Conservation (phyloP, 2,797 vertebrate species). For the Anisognathus igniventris region DNA sequence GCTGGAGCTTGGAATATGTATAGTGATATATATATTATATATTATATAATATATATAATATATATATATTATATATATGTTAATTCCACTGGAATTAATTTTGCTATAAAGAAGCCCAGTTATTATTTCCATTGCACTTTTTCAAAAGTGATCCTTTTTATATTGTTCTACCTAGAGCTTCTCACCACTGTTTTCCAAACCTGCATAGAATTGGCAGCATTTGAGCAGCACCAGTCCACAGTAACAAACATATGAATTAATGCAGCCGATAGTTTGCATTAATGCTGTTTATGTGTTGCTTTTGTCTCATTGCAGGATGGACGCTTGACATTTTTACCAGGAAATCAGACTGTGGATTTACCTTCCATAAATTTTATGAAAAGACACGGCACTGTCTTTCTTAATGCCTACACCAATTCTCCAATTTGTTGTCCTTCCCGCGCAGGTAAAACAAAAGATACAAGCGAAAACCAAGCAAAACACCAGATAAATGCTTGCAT, state of each 20-base stretch:
- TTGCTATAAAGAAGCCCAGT: neutral
- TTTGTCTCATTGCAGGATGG: conserved; percentile 83
- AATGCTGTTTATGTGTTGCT: neutral
- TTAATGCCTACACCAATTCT: conserved; percentile 93
- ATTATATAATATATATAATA: too few species aligned
- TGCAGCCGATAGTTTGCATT: neutral
- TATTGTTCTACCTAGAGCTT: neutral
- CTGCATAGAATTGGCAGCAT: neutral
- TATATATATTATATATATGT: too few species aligned
- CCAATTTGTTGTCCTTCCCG: conserved; percentile 98
- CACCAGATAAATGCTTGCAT: neutral
- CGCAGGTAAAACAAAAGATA: conserved; percentile 78
- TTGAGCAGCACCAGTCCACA: neutral
- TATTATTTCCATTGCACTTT: neutral
- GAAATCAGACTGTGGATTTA: conserved; percentile 83
- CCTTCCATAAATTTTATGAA: conserved; percentile 86
- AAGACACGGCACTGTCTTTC: conserved; percentile 81
- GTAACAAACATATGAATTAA: neutral
- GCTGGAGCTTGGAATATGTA: neutral
- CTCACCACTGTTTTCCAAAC: neutral
- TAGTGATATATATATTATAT: too few species aligned
- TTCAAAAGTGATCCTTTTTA: neutral
- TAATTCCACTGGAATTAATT: neutral
- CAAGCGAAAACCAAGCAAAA: neutral
- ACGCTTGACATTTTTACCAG: conserved; percentile 85